Conservation (phyloP, 2,888 invertebrate species). For the Amblyjoppa fuscipennis region DNA sequence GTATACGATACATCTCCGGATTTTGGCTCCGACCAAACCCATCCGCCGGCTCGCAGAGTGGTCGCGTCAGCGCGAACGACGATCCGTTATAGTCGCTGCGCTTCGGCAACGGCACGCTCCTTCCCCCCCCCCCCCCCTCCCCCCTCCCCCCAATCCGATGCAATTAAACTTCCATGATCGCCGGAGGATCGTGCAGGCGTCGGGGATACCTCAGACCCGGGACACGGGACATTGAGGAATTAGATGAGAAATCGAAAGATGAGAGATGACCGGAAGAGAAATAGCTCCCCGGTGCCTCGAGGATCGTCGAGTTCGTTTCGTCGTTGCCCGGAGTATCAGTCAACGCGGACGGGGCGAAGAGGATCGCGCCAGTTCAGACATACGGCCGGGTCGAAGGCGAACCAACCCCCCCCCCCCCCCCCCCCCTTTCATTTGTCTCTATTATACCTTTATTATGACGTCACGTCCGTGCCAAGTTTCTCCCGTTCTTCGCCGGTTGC, state of each 20-base stretch:
- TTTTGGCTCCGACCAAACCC: constrained; percentile 19
- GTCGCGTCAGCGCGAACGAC: constrained; percentile 29
- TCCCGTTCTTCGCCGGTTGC: constrained; percentile 27
- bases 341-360: neutral
- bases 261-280: constrained; percentile 59
- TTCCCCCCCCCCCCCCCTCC: too few species aligned
- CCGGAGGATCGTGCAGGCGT: constrained; percentile 47
- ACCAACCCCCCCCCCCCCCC: too few species aligned
- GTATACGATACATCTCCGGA: constrained; percentile 1
- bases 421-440: constrained; percentile 67
- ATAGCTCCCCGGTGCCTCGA: constrained; percentile 7
- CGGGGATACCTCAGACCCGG: constrained; percentile 48
- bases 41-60: constrained; percentile 13
- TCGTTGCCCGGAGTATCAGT: constrained; percentile 49
- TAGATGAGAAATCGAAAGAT: constrained; percentile 3
- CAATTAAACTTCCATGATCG: constrained; percentile 50
- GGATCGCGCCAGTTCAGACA: constrained; percentile 36
- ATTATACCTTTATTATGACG: constrained; percentile 70
- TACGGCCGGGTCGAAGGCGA: constrained; percentile 49
- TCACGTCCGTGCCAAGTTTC: constrained; percentile 66
- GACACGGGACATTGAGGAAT: neutral
- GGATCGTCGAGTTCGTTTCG: constrained; percentile 61
- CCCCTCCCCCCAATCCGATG: constrained; percentile 15
- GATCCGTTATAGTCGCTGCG: constrained; percentile 40
- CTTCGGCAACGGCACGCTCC: constrained; percentile 32